A percentile compares a stretch with the other conserved stretches of the same genome.
Conservation (phyloP, 2,888 invertebrate species). For the Cerastis leucographa region DNA sequence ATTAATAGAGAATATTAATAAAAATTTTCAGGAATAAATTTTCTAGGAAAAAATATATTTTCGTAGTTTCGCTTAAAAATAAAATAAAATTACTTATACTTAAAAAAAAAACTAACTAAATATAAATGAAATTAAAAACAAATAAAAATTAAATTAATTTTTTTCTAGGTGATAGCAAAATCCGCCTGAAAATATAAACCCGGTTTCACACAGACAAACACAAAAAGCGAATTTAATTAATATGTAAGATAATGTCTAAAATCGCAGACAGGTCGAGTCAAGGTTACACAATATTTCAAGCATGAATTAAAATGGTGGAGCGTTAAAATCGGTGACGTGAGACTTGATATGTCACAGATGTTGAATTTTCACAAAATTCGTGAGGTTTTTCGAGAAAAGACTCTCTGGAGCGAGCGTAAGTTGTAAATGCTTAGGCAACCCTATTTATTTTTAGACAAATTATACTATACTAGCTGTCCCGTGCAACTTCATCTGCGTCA, state of each 20-base stretch:
- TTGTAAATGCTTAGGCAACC: not conserved
- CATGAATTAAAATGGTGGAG: constrained; percentile 1
- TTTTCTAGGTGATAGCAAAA: not conserved
- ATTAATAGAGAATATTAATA: no score
- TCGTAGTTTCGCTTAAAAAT: no score
- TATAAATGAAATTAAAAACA: no score
- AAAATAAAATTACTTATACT: no score
- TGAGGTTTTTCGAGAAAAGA: not conserved
- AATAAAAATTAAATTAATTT: no score
- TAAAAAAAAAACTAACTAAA: no score
- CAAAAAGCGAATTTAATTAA: constrained; percentile 3
- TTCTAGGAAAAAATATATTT: no score
- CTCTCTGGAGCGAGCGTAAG: not conserved
- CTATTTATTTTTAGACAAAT: not conserved
- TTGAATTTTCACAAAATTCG: not conserved
- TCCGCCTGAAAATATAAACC: not conserved
- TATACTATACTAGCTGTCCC: no score
- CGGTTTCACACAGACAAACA: not conserved
- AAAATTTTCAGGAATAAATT: no score
- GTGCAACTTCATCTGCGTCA: no score
- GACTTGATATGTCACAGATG: constrained; percentile 15
- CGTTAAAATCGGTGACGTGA: constrained; percentile 13
- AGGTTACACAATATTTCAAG: constrained; percentile 23
- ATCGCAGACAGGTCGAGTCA: constrained; percentile 4
- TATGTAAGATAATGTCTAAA: constrained; percentile 11